These are phyloP conservation scores for Cryptus armator DNA, from an alignment of 2,888 invertebrate species.

Conservation along the genomic window DNA sequence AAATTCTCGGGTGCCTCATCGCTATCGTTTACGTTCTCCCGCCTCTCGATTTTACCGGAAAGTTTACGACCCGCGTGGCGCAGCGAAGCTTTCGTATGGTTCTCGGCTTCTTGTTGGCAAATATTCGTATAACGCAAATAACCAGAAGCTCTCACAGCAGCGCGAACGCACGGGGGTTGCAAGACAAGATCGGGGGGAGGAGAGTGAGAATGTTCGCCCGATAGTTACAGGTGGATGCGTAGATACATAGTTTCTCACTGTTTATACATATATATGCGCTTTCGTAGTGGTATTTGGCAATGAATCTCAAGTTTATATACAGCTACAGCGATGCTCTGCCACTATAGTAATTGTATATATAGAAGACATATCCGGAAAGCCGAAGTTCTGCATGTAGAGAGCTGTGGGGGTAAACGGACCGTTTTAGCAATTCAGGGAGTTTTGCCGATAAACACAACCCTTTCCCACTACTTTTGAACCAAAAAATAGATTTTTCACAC, in stretches of 20 bases:
- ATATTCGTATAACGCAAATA: constrained; percentile 44
- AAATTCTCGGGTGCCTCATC: constrained; percentile 8
- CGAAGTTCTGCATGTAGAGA: too few species aligned
- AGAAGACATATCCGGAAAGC: too few species aligned
- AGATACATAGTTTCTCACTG: not conserved
- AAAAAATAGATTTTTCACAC: too few species aligned
- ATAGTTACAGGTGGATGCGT: constrained; percentile 38
- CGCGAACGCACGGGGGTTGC: not conserved
- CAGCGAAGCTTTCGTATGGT: not conserved
- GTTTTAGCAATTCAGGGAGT: too few species aligned
- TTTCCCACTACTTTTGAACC: too few species aligned
- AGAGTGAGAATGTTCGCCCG: not conserved
- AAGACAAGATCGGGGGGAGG: not conserved
- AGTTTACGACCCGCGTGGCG: constrained; percentile 30
- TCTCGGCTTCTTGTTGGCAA: constrained; percentile 1
- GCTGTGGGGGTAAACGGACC: too few species aligned
- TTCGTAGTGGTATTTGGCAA: too few species aligned
- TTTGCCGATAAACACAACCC: too few species aligned
- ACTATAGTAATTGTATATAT: too few species aligned
- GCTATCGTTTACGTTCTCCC: not conserved
- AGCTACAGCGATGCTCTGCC: too few species aligned
- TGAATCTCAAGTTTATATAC: too few species aligned
- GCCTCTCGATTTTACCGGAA: constrained; percentile 18
- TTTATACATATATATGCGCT: too few species aligned
- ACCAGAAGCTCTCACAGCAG: constrained; percentile 5